Evolutionary conservation across 2,797 vertebrate genomes (phyloP).

Genomic region (Taenioides sp.): DNA sequence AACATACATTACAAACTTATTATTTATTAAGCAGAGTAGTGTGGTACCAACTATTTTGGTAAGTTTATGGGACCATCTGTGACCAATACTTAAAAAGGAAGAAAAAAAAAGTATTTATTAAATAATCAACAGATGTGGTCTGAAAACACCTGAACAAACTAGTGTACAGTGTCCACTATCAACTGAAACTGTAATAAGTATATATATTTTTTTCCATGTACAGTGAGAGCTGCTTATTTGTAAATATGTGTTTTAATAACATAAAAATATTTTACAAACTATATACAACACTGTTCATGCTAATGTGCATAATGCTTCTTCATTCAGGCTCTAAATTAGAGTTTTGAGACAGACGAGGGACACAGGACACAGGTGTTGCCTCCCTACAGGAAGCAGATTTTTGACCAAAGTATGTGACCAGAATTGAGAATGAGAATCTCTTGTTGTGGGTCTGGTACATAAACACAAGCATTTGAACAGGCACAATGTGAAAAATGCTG

Average conservation of each 20-base stretch:
- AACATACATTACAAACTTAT: neutral
- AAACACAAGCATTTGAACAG: neutral
- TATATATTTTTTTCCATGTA: constrained; percentile 5
- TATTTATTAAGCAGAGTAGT: neutral
- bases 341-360: neutral
- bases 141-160: neutral
- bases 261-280: neutral
- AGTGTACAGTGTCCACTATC: neutral
- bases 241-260: constrained; percentile 2
- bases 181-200: constrained; percentile 9
- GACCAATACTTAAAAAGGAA: neutral
- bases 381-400: too few relatives aligned
- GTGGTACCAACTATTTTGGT: neutral
- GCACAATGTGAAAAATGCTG: neutral
- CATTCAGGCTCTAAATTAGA: neutral
- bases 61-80: neutral
- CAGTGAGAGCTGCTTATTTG: constrained; percentile 17
- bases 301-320: neutral
- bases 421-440: too few relatives aligned
- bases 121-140: neutral
- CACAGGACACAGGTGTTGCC: too few relatives aligned
- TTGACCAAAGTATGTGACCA: too few relatives aligned
- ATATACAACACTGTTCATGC: neutral
- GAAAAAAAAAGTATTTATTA: neutral
- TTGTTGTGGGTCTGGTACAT: neutral